Base-by-base conservation (phyloP, 1,140 invertebrate species). In the Acromyrmex charruanus region DNA sequence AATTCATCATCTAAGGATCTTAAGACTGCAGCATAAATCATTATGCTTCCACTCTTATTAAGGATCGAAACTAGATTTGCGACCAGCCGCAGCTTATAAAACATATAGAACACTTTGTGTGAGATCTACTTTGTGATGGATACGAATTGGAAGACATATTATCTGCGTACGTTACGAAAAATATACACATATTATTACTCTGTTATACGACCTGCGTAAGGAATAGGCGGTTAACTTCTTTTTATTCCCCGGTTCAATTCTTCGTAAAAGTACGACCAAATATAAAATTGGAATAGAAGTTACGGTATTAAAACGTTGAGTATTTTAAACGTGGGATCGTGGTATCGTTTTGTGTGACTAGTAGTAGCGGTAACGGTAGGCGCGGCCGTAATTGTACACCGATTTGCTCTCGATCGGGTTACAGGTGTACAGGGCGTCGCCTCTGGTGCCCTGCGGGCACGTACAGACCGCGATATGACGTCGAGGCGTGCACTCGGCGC, bases 381-480 rank as follows among this genome's bases (percentile, higher is more conserved):
- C 63, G 31, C 90, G 80, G 16, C 87, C 87, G 35, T 87, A 88
- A 44, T 87, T 87, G 44, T 86, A 87, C 28, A 72, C 79, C 1
- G 90, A 82, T 77, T 80, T 85, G 12, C 69, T 86, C 0, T 92
- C 90, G 25, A 95, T 91, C n/a, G 91, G 92, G 58, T 94, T 92
- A 74, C 94, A 95, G 49, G 90, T 87, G 18, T 92, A 91, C 0
- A 98, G 96, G 6, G 98, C 98, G 95, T 98, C 97, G n/a, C 98
- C 98, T 44, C 97, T 96, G 93, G 96, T 97, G 72, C 98, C 98
- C 51, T 97, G 95, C 0, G 97, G 97, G 92, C 98, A 99, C 1
- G 97, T 97, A 93, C 98, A 99, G 16, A 98, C 97, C 2, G 98
- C 98, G 65, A 98, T 96, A 93, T 98, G 98, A 89, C 98, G 97